These are phyloP conservation scores for Cephus pygmeus DNA, from an alignment of 2,888 invertebrate genomes.

Conservation along the genomic window DNA sequence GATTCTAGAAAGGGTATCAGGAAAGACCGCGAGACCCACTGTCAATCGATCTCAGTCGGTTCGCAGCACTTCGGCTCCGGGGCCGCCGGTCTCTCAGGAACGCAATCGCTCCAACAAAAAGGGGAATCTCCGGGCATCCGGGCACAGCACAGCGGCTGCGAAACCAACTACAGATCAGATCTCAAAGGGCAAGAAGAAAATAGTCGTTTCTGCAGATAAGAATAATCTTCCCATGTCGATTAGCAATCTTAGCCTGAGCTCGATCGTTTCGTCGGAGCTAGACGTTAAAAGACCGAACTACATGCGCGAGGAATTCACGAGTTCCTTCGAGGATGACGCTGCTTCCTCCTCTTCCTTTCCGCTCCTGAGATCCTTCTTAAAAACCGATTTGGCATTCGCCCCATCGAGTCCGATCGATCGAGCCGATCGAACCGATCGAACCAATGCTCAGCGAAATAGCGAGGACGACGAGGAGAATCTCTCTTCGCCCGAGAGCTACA, in stretches of 20 bases:
- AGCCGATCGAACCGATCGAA: conserved; percentile 21
- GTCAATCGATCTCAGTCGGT: conserved; percentile 48
- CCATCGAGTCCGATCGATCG: conserved; percentile 56
- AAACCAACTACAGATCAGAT: neutral
- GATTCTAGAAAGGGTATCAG: conserved; percentile 36
- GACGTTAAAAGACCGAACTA: conserved; percentile 58
- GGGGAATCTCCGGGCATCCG: conserved; percentile 7
- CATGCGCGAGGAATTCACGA: conserved; percentile 75
- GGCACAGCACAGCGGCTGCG: conserved; percentile 18
- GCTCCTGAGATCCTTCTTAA: conserved; percentile 62
- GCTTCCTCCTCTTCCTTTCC: conserved; percentile 65
- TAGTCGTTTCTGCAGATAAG: conserved; percentile 25
- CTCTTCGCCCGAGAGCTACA: conserved; percentile 58
- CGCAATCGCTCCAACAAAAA: conserved; percentile 16
- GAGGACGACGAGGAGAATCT: conserved; percentile 55
- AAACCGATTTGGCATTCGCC: conserved; percentile 57
- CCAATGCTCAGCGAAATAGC: conserved; percentile 34
- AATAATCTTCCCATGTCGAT: conserved; percentile 38
- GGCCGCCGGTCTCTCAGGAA: conserved; percentile 20
- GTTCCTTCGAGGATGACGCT: conserved; percentile 75
- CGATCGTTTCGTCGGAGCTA: conserved; percentile 53
- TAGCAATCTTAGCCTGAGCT: conserved; percentile 55
- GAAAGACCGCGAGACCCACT: conserved; percentile 37
- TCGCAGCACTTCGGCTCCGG: conserved; percentile 47
- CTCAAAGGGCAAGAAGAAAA: neutral